Evolutionary conservation across 2,113 vertebrate species (phyloP).

Genomic region (Colaptes auratus): DNA sequence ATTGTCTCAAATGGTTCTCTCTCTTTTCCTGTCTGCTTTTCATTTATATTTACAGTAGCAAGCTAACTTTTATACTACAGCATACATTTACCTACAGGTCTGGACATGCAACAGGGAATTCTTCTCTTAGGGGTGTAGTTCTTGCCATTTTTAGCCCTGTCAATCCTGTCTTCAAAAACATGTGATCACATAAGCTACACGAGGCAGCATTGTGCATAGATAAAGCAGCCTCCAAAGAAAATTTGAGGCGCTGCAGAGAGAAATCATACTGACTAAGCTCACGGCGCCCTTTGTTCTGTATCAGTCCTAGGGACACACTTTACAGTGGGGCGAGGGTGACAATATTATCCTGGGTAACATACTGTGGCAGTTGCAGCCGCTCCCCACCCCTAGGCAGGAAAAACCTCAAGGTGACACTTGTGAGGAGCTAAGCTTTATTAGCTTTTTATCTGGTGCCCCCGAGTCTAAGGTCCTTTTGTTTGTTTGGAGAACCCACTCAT

Average conservation of each 20-base stretch:
- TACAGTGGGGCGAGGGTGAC: neutral
- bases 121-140: slow-evolving; percentile 20
- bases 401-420: too few relatives aligned
- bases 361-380: neutral
- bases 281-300: neutral
- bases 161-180: neutral
- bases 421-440: too few relatives aligned
- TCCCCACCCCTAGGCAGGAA: too few relatives aligned
- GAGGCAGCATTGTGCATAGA: neutral
- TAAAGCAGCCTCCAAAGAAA: neutral
- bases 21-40: slow-evolving; percentile 1
- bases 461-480: too few relatives aligned
- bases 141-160: neutral
- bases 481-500: too few relatives aligned
- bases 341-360: neutral
- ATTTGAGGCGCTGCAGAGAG: neutral
- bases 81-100: neutral
- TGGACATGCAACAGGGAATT: neutral
- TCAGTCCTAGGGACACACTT: neutral
- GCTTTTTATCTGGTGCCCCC: too few relatives aligned
- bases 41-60: slow-evolving; percentile 51
- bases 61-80: neutral
- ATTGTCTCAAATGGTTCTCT: slow-evolving; percentile 3
- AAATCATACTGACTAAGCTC: neutral
- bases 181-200: neutral